phyloP scores from a whole-genome alignment of 2,888 invertebrate genomes.

The Eupithecia exiguata region DNA sequence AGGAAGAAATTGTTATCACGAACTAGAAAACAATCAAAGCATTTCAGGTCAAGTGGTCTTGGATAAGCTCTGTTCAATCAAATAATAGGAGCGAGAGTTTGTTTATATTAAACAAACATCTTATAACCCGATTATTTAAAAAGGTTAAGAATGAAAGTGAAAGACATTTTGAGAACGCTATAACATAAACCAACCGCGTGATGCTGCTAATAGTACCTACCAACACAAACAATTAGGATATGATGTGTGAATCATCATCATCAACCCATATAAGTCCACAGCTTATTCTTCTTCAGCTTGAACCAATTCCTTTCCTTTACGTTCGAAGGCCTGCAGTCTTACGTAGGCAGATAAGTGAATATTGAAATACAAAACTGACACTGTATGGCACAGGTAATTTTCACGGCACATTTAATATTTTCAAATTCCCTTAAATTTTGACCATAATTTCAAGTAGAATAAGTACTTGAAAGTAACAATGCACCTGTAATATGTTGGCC shows the following conservation, averaged over 20 bases:
- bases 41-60: constrained; percentile 36
- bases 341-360: not conserved
- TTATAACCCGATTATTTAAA: constrained; percentile 13
- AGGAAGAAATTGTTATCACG: constrained; percentile 28
- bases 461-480: not conserved
- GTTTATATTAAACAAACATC: constrained; percentile 10
- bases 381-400: not conserved
- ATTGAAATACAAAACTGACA: not conserved
- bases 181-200: not conserved
- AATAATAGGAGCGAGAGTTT: constrained; percentile 29
- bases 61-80: constrained; percentile 29
- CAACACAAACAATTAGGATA: not conserved
- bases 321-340: not conserved
- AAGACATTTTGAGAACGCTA: constrained; percentile 9
- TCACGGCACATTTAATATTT: not conserved
- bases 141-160: constrained; percentile 14
- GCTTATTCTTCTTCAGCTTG: not conserved
- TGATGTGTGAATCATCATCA: not conserved
- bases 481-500: constrained; percentile 22
- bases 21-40: constrained; percentile 30
- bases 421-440: not conserved
- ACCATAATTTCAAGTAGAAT: not conserved
- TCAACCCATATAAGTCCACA: not conserved
- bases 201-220: constrained; percentile 1
- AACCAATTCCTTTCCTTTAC: too few species aligned